Evolutionary conservation across 2,113 vertebrate genomes (phyloP).

Genomic region (Isichthys henryi): DNA sequence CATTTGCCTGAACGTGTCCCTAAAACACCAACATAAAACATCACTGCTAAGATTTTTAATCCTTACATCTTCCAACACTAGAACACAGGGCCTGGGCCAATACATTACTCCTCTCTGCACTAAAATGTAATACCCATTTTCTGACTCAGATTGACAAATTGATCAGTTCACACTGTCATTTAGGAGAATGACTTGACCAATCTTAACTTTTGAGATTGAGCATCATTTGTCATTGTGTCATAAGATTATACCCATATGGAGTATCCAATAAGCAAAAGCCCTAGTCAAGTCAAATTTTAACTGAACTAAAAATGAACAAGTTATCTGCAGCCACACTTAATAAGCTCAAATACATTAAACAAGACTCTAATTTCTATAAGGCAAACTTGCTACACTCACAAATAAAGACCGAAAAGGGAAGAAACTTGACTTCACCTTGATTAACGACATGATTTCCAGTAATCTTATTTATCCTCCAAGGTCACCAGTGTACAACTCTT

Average conservation of each 20-base stretch:
- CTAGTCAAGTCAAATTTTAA: not conserved
- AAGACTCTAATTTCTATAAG: not conserved
- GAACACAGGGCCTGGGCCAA: not conserved
- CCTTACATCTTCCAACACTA: not conserved
- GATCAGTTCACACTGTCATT: not conserved
- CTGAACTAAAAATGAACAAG: not conserved
- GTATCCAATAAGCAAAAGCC: not conserved
- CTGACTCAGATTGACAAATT: not conserved
- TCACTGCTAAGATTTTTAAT: not conserved
- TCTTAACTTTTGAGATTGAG: not conserved
- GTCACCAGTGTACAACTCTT: not conserved
- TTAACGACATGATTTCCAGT: not conserved
- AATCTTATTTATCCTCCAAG: not conserved
- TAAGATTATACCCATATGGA: not conserved
- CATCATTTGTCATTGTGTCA: not conserved
- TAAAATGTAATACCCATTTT: not conserved
- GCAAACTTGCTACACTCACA: not conserved
- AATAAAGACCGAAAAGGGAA: not conserved
- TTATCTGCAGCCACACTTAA: not conserved
- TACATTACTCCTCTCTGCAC: not conserved
- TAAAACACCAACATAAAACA: not conserved
- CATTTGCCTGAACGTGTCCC: not conserved
- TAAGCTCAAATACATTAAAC: not conserved
- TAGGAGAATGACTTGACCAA: not conserved
- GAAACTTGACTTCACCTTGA: not conserved